Base-by-base conservation (phyloP, 2,797 vertebrate genomes). In the Alfaro cultratus region DNA sequence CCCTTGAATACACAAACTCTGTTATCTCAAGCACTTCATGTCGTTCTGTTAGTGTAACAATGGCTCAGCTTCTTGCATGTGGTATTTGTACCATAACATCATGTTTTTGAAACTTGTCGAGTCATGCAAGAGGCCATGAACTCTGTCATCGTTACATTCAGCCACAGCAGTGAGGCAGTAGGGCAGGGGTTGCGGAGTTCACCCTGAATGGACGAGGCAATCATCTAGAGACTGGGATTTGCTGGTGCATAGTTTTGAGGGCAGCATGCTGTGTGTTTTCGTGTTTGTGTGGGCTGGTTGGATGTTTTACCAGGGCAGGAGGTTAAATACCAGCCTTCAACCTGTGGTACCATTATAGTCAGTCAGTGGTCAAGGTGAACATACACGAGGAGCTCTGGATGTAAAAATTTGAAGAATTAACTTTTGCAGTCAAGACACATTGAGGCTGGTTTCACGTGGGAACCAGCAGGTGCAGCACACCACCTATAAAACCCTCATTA, bases 141-240 rank as follows among this genome's bases (percentile, higher is more conserved):
- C 70, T 53, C 71, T 53, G 74, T 73, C 73, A 49, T 83, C 68
- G 51, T 49, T 57, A 77, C 77, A 77, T 86, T 83, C 78, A 83
- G 73, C 75, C 55, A 60, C 75, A 45, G 74, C 60, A 79, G 82
- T 67, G 75, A 87, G 86, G 82, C 81, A 85, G 26, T 47, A 77
- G 75, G 80, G 45, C 76, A 83, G 90, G 87, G 93, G 90, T 93
- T 75, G 89, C 68, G 3, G 84, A 85, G 93, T 94, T 92, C 87
- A 86, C 76, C 57, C 71, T 92, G 90, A 93, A 92, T 90, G 86
- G 80, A 86, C 79, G 60, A 43, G 60, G 55, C 83, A 57, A 79
- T 82, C 81, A 68, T 82, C 85, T 62, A 84, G 76, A 80, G 82
- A 83, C 80, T 76, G 90, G 89, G 86, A 91, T 94, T 92, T 93